Conservation (phyloP, 2,113 vertebrate species). For the Onychostoma macrolepis region DNA sequence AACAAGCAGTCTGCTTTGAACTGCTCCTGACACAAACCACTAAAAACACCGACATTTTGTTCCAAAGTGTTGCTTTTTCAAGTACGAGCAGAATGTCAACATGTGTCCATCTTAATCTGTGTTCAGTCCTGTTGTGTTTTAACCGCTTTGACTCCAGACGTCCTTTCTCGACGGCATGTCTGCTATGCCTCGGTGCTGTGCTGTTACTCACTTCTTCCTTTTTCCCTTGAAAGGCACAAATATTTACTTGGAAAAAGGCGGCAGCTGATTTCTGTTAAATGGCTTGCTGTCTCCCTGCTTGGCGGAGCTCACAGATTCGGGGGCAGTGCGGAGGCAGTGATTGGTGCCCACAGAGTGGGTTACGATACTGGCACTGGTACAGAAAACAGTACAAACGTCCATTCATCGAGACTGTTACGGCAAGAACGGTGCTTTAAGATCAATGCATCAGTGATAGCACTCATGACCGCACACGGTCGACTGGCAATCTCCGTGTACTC, state of each 20-base stretch:
- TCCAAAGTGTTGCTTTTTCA: conserved; percentile 32
- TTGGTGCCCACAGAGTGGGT: conserved; percentile 36
- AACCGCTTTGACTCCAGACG: background rate
- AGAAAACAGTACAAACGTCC: conserved; percentile 4
- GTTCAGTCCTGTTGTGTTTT: background rate
- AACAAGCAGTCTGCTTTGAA: conserved; percentile 48
- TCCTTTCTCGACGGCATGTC: conserved; percentile 24
- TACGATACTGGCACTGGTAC: conserved; percentile 31
- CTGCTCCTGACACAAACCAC: conserved; percentile 53
- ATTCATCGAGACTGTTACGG: background rate
- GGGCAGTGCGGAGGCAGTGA: conserved; percentile 53
- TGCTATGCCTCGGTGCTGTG: background rate
- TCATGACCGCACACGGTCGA: background rate
- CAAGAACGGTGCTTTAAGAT: background rate
- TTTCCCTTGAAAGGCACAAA: conserved; percentile 50
- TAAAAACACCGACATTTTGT: background rate
- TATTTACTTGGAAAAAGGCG: conserved; percentile 55
- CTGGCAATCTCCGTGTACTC: background rate
- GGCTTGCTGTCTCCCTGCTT: conserved; percentile 46
- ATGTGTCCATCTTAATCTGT: background rate
- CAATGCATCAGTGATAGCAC: background rate
- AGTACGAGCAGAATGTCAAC: conserved; percentile 13
- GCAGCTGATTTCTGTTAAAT: conserved; percentile 55
- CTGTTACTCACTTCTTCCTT: conserved; percentile 48
- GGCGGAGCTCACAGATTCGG: conserved; percentile 46